Percentiles rank a stretch among this genome's conserved stretches.
These are phyloP conservation scores for Monopis laevigella DNA, from an alignment of 2,888 invertebrate species.

Conservation along the genomic window DNA sequence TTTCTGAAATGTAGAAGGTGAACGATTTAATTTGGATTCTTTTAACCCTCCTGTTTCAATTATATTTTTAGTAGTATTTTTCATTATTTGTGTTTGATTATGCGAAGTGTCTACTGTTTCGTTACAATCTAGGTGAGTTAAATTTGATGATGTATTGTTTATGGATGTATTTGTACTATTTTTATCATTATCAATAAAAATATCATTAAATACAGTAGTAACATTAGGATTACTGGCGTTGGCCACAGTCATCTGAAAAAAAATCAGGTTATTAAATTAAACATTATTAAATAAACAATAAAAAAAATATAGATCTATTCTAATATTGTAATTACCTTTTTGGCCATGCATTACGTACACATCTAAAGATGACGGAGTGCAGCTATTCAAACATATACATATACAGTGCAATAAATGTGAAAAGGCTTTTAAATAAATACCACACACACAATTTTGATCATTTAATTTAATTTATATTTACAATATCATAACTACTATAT, in stretches of 20 bases:
- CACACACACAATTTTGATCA: too few relatives aligned
- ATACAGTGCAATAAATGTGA: too few relatives aligned
- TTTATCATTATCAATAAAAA: slow-evolving; percentile 4
- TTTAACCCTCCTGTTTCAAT: too few relatives aligned
- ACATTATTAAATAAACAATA: too few relatives aligned
- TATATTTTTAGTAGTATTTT: background rate
- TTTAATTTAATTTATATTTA: background rate
- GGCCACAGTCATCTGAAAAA: slow-evolving; percentile 6
- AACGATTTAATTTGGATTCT: too few relatives aligned
- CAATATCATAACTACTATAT: background rate
- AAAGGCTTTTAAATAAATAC: too few relatives aligned
- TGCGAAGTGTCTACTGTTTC: background rate
- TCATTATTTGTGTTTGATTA: background rate
- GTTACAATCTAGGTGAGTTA: background rate
- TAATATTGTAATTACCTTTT: too few relatives aligned
- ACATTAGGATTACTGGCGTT: background rate
- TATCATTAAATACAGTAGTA: slow-evolving; percentile 7
- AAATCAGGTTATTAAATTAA: too few relatives aligned
- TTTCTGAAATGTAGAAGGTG: background rate
- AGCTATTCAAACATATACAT: too few relatives aligned
- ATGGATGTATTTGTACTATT: slow-evolving; percentile 15
- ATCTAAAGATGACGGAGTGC: too few relatives aligned
- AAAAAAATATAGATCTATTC: too few relatives aligned
- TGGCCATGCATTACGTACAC: too few relatives aligned
- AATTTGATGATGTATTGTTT: background rate